Evolutionary conservation across 2,797 vertebrate species (phyloP).

Genomic region (Hyperoplus immaculatus): DNA sequence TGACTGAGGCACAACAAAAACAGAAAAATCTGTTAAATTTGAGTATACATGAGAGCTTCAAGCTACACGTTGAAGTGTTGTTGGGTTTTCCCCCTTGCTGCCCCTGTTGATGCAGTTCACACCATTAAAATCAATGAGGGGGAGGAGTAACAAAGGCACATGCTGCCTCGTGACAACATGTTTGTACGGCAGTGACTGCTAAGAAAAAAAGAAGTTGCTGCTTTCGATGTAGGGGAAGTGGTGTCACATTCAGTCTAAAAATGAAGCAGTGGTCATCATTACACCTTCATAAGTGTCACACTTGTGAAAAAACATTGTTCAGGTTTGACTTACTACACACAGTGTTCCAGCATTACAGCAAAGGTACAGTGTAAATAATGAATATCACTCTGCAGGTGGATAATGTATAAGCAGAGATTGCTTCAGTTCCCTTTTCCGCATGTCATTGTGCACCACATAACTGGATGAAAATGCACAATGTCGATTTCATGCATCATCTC

Average conservation of each 20-base stretch:
- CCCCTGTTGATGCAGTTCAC: neutral
- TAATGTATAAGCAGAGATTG: conserved; percentile 15
- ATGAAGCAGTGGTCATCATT: conserved; percentile 24
- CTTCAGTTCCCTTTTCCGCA: conserved; percentile 42
- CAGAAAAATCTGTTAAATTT: neutral
- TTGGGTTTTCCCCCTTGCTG: conserved; percentile 9
- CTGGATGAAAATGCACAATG: neutral
- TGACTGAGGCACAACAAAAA: neutral
- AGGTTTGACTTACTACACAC: conserved; percentile 54
- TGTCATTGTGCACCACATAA: neutral
- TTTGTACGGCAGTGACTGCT: conserved; percentile 11
- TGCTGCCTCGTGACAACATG: conserved; percentile 50
- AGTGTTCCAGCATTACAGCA: conserved; percentile 3
- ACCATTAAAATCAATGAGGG: conserved; percentile 8
- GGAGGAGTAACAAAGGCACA: neutral
- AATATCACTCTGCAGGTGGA: conserved; percentile 49
- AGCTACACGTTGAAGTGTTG: neutral
- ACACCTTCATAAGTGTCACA: conserved; percentile 4
- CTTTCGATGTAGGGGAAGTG: conserved; percentile 69
- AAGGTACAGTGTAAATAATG: conserved; percentile 54
- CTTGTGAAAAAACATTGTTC: conserved; percentile 38
- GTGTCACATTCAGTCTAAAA: conserved; percentile 60
- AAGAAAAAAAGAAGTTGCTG: conserved; percentile 66
- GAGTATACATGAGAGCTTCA: neutral
- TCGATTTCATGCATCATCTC: neutral